Percentiles rank a stretch among this genome's conserved stretches.
Evolutionary conservation across 2,888 invertebrate species (phyloP).

Genomic region (Lymantria dispar): DNA sequence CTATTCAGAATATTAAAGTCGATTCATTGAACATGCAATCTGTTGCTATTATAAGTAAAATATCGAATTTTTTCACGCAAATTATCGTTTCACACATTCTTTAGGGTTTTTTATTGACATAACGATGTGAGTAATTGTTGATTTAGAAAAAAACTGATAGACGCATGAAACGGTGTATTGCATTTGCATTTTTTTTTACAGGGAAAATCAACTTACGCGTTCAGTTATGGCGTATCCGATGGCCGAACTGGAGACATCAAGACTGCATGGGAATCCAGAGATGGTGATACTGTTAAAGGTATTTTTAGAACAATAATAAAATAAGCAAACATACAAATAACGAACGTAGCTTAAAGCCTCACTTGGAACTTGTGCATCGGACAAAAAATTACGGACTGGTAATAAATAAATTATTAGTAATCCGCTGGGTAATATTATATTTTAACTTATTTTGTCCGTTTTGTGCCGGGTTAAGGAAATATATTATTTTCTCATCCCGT

Average conservation of each 20-base stretch:
- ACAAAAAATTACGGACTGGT: too few relatives aligned
- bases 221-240: conserved; percentile 84
- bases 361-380: too few relatives aligned
- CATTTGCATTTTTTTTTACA: conserved; percentile 50
- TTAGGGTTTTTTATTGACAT: conserved; percentile 39
- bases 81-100: conserved; percentile 63
- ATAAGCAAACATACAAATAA: too few relatives aligned
- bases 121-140: conserved; percentile 40
- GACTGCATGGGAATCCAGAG: conserved; percentile 84
- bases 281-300: conserved; percentile 84
- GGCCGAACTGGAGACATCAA: conserved; percentile 83
- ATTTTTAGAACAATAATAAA: too few relatives aligned
- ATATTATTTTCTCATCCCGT: too few relatives aligned
- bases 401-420: too few relatives aligned
- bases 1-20: conserved; percentile 69
- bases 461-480: too few relatives aligned
- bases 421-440: too few relatives aligned
- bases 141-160: conserved; percentile 26
- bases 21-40: conserved; percentile 63
- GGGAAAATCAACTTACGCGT: conserved; percentile 82
- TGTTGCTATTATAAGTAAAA: conserved; percentile 63
- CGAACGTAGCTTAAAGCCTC: too few relatives aligned
- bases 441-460: too few relatives aligned
- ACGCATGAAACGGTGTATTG: background rate
- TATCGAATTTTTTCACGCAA: conserved; percentile 69